phyloP scores from a whole-genome alignment of 2,797 vertebrate genomes.

The Cossypha niveicapilla region DNA sequence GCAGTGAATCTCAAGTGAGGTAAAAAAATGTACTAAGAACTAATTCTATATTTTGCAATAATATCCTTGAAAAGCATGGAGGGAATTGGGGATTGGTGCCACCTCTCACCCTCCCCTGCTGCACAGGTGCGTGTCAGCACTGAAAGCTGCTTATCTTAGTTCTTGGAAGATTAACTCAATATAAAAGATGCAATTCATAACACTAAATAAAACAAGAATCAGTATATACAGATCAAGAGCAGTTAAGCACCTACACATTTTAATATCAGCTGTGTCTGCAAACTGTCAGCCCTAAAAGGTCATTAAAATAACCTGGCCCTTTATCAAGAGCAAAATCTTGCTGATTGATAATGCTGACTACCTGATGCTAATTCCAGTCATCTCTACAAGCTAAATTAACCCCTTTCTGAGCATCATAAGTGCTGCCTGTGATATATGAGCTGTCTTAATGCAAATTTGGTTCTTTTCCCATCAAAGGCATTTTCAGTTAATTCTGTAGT shows the following conservation, averaged over 20 bases:
- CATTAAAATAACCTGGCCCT: background rate
- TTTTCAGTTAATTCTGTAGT: background rate
- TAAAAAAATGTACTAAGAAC: background rate
- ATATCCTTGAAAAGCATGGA: background rate
- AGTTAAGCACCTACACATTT: background rate
- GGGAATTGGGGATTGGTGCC: background rate
- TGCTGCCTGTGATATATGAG: background rate
- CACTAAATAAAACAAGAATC: background rate
- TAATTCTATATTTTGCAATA: background rate
- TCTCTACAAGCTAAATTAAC: constrained; percentile 15
- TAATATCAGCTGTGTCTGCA: background rate
- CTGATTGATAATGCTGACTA: constrained; percentile 12
- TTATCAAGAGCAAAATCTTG: constrained; percentile 3
- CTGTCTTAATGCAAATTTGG: background rate
- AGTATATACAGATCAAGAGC: background rate
- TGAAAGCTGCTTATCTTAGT: background rate
- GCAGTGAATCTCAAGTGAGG: background rate
- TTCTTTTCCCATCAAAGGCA: background rate
- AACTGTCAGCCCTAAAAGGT: background rate
- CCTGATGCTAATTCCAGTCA: background rate
- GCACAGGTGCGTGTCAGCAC: background rate
- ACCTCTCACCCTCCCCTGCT: background rate
- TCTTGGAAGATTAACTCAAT: background rate
- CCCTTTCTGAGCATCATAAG: background rate
- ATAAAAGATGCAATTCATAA: background rate